A percentile compares a stretch with the other conserved stretches of the same genome.
These are phyloP conservation scores for Acronicta leporina DNA, from an alignment of 2,888 invertebrate genomes.

Conservation along the genomic window DNA sequence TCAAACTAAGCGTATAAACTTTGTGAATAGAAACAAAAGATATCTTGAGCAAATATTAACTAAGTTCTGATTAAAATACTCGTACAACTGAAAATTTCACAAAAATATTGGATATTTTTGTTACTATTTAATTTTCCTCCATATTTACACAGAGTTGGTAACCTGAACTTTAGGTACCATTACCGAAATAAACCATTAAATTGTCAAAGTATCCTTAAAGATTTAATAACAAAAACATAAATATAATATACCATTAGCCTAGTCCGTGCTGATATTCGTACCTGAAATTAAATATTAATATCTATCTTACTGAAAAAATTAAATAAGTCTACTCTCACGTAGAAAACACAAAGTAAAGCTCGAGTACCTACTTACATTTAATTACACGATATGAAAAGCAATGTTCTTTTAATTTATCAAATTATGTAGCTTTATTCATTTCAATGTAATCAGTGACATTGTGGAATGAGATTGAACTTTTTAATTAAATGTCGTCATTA, in stretches of 20 bases:
- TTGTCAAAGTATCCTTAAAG: too few relatives aligned
- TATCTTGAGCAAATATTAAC: neutral
- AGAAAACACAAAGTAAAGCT: neutral
- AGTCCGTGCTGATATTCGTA: too few relatives aligned
- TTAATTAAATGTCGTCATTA: slow-evolving; percentile 12
- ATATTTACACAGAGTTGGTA: too few relatives aligned
- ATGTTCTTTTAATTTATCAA: slow-evolving; percentile 38
- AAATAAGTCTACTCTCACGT: too few relatives aligned
- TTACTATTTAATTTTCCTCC: neutral
- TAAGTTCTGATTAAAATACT: neutral
- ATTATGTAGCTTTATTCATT: slow-evolving; percentile 28
- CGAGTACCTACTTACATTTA: neutral
- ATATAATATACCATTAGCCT: too few relatives aligned
- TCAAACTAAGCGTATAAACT: neutral
- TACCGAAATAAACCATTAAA: too few relatives aligned
- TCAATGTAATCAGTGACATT: slow-evolving; percentile 30
- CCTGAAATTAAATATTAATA: too few relatives aligned
- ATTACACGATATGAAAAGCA: slow-evolving; percentile 16
- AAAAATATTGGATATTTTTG: too few relatives aligned
- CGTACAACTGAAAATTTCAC: neutral
- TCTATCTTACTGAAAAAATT: too few relatives aligned
- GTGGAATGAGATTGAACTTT: slow-evolving; percentile 13
- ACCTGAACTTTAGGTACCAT: too few relatives aligned
- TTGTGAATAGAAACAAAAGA: slow-evolving; percentile 4
- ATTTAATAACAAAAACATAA: too few relatives aligned